Evolutionary conservation across 2,113 vertebrate species (phyloP).

Genomic region (Anarrhichthys ocellatus): DNA sequence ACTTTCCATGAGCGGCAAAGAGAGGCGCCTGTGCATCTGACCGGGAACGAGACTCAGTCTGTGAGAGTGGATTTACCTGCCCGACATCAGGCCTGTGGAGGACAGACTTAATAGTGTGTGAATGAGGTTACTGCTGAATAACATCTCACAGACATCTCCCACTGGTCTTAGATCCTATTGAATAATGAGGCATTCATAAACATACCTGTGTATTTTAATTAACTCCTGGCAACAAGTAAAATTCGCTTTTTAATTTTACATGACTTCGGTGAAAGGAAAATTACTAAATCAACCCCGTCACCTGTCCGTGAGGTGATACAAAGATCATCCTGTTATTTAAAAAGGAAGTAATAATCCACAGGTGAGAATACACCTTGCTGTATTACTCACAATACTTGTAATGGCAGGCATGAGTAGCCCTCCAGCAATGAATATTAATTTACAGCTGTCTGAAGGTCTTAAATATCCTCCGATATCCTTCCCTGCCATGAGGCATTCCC

Average conservation of each 20-base stretch:
- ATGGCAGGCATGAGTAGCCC: not conserved
- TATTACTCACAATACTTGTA: not conserved
- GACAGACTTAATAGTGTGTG: constrained; percentile 67
- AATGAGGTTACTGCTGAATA: constrained; percentile 47
- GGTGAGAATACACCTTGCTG: not conserved
- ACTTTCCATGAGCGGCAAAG: constrained; percentile 63
- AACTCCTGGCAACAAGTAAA: constrained; percentile 12
- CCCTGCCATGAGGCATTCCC: not conserved
- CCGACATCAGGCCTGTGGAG: constrained; percentile 10
- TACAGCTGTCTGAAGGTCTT: constrained; percentile 25
- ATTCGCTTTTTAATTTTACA: constrained; percentile 9
- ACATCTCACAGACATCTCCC: constrained; percentile 52
- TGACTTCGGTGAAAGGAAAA: not conserved
- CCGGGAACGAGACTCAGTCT: constrained; percentile 2
- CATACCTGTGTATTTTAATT: constrained; percentile 7
- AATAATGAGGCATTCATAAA: constrained; percentile 30
- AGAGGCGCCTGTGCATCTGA: constrained; percentile 63
- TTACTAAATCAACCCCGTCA: not conserved
- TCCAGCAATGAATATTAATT: constrained; percentile 16
- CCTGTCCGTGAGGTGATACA: not conserved
- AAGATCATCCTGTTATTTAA: not conserved
- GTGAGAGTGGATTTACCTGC: constrained; percentile 56
- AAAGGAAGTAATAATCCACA: not conserved
- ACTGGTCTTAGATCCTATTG: constrained; percentile 1
- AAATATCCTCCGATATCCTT: constrained; percentile 1